Evolutionary conservation across 2,797 vertebrate species (phyloP).

Genomic region (Poecilia wingei): DNA sequence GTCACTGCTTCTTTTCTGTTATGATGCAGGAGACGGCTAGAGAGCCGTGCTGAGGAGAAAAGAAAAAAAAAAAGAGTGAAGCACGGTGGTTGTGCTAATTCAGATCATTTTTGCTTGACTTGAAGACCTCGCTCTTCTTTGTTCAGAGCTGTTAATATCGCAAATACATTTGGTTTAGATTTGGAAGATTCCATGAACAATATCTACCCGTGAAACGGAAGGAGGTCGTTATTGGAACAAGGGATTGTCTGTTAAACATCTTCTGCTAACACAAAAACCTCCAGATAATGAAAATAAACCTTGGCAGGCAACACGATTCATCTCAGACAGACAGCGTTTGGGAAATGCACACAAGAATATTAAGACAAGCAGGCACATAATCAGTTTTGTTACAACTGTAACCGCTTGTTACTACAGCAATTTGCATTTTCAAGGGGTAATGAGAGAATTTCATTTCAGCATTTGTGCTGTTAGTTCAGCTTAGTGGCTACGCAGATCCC

Average conservation of each 20-base stretch:
- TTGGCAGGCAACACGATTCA: conserved; percentile 33
- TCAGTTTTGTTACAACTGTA: conserved; percentile 38
- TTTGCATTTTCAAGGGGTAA: conserved; percentile 49
- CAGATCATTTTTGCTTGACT: conserved; percentile 48
- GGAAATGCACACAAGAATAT: conserved; percentile 36
- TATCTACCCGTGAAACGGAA: conserved; percentile 32
- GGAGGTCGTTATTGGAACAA: conserved; percentile 43
- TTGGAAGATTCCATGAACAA: conserved; percentile 47
- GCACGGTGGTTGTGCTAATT: conserved; percentile 41
- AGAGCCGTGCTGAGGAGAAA: conserved; percentile 11
- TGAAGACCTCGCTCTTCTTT: conserved; percentile 40
- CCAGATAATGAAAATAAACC: conserved; percentile 54
- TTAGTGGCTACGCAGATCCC: conserved; percentile 39
- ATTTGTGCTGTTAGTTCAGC: conserved; percentile 54
- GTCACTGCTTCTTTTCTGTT: conserved; percentile 67
- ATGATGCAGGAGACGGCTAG: conserved; percentile 50
- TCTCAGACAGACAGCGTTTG: conserved; percentile 41
- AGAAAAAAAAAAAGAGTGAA: conserved; percentile 2
- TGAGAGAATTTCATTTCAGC: conserved; percentile 50
- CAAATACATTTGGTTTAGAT: conserved; percentile 53
- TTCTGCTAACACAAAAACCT: conserved; percentile 31
- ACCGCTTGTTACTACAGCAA: conserved; percentile 43
- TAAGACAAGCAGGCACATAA: conserved; percentile 60
- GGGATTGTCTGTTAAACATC: conserved; percentile 45
- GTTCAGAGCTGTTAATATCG: conserved; percentile 41